phyloP scores from a whole-genome alignment of 2,797 vertebrate genomes.

The Strix occidentalis region DNA sequence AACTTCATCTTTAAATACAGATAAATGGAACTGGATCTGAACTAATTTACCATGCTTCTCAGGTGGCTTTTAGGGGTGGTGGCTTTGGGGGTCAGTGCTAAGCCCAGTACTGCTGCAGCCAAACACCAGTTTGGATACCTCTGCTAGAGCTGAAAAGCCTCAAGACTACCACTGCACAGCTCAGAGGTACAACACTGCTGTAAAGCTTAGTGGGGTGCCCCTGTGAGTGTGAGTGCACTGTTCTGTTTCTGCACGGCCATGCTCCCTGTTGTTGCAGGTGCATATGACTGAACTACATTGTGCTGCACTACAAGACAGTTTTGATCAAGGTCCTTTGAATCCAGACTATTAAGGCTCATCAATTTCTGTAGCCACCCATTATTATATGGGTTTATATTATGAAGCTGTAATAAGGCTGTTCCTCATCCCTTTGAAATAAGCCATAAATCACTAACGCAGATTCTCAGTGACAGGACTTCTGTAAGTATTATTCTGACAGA shows the following conservation, averaged over 20 bases:
- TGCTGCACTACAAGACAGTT: not conserved
- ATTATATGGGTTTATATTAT: constrained; percentile 14
- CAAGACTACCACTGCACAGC: not conserved
- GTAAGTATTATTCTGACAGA: not conserved
- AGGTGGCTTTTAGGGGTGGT: not conserved
- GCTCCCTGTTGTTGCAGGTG: not conserved
- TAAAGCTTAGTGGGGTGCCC: not conserved
- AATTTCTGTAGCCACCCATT: constrained; percentile 3
- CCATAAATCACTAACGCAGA: not conserved
- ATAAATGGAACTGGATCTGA: not conserved
- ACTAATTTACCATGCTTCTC: not conserved
- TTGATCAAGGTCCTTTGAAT: not conserved
- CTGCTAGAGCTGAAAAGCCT: not conserved
- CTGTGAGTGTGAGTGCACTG: not conserved
- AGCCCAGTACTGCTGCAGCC: not conserved
- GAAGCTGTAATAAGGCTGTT: not conserved
- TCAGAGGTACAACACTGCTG: not conserved
- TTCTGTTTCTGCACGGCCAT: not conserved
- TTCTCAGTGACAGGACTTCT: not conserved
- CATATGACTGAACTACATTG: not conserved
- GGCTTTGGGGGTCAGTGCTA: not conserved
- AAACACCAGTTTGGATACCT: not conserved
- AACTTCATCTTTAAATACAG: not conserved
- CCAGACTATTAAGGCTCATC: constrained; percentile 3
- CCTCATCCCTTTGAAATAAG: constrained; percentile 5